Evolutionary conservation across 1,140 invertebrate genomes (phyloP).

Genomic region (Pemphigus obesinymphae): DNA sequence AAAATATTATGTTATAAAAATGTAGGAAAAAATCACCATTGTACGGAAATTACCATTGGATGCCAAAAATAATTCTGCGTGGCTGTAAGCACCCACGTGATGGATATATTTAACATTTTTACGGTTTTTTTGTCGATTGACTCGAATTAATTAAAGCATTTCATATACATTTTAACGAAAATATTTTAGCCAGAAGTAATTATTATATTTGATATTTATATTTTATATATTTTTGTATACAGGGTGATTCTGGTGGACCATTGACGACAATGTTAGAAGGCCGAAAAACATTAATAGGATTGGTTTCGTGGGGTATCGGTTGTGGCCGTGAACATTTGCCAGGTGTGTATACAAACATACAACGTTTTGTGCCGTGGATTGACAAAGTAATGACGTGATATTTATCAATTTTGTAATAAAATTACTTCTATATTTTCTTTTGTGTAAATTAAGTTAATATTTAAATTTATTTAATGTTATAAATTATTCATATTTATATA

Average conservation of each 20-base stretch:
- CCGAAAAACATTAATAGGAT: slow-evolving; percentile 74
- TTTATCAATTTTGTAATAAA: not conserved
- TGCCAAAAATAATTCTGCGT: too few relatives aligned
- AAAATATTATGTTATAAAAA: too few relatives aligned
- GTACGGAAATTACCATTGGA: too few relatives aligned
- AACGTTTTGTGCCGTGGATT: slow-evolving; percentile 89
- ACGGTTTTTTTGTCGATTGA: too few relatives aligned
- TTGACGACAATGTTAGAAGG: slow-evolving; percentile 76
- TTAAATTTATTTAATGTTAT: not conserved
- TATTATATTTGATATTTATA: too few relatives aligned
- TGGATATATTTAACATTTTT: too few relatives aligned
- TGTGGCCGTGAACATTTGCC: slow-evolving; percentile 84
- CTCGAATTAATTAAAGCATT: too few relatives aligned
- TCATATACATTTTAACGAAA: too few relatives aligned
- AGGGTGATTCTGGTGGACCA: slow-evolving; percentile 80
- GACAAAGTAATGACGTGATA: slow-evolving; percentile 64
- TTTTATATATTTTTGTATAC: not conserved
- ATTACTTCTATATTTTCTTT: not conserved
- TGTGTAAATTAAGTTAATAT: not conserved
- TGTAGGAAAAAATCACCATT: too few relatives aligned
- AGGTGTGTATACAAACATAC: slow-evolving; percentile 85
- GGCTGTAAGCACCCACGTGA: too few relatives aligned
- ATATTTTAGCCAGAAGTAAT: too few relatives aligned
- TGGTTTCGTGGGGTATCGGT: slow-evolving; percentile 88
- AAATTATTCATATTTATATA: not conserved